phyloP scores from a whole-genome alignment of 1,140 invertebrate genomes.

The Sinonovacula constricta region DNA sequence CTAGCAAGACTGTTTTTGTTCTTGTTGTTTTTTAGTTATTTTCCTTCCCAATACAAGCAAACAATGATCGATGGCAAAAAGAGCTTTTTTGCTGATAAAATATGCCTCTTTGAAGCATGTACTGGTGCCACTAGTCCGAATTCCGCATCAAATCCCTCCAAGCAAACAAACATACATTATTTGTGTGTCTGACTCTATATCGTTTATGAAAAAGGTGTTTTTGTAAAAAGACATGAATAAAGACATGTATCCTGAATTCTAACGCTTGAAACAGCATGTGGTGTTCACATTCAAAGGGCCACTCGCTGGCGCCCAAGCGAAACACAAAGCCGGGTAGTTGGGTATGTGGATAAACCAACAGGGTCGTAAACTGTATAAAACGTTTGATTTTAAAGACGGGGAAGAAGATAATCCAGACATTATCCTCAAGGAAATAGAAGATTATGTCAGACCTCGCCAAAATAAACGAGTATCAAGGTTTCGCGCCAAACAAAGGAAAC shows the following conservation, averaged over 20 bases:
- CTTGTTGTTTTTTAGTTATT: too few relatives aligned
- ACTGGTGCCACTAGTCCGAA: too few relatives aligned
- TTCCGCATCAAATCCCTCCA: too few relatives aligned
- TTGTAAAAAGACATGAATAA: too few relatives aligned
- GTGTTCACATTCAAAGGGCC: conserved; percentile 14
- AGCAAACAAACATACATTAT: too few relatives aligned
- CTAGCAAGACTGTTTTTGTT: too few relatives aligned
- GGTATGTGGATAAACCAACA: conserved; percentile 31
- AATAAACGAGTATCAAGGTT: conserved; percentile 15
- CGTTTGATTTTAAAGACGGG: neutral
- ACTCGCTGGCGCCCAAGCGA: neutral
- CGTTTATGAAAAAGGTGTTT: too few relatives aligned
- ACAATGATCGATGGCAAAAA: too few relatives aligned
- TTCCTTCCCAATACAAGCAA: too few relatives aligned
- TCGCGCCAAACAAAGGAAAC: neutral
- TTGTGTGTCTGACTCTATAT: too few relatives aligned
- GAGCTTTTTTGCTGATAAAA: too few relatives aligned
- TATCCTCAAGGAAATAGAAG: conserved; percentile 10
- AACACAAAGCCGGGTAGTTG: conserved; percentile 14
- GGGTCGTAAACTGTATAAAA: conserved; percentile 16
- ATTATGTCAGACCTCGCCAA: conserved; percentile 17
- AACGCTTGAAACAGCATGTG: conserved; percentile 23
- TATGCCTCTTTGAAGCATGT: too few relatives aligned
- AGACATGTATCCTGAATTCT: conserved; percentile 28
- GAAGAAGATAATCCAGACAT: conserved; percentile 5